phyloP scores from a whole-genome alignment of 2,797 vertebrate species.

The Micrastur ruficollis region DNA sequence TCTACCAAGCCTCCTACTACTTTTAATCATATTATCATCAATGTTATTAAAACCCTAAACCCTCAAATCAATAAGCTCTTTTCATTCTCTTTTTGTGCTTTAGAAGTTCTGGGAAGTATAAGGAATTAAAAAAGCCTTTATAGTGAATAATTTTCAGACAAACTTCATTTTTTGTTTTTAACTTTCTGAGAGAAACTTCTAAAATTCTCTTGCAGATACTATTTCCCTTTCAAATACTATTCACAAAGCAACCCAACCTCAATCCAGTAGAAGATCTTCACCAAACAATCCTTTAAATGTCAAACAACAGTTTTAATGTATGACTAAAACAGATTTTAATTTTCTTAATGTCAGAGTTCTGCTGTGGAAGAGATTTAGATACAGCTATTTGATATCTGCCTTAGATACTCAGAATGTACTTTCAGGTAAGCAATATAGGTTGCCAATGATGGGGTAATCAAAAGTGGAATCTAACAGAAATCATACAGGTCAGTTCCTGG shows the following conservation, averaged over 20 bases:
- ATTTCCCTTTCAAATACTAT: constrained; percentile 23
- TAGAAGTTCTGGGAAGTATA: background rate
- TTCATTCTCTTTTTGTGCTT: background rate
- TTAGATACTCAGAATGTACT: background rate
- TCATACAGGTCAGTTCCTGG: background rate
- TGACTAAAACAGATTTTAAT: constrained; percentile 63
- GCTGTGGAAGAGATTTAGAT: constrained; percentile 31
- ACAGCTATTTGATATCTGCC: constrained; percentile 32
- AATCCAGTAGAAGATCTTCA: constrained; percentile 33
- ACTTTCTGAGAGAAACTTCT: constrained; percentile 37
- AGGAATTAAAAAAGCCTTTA: background rate
- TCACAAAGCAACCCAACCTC: constrained; percentile 37
- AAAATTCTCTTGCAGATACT: constrained; percentile 44
- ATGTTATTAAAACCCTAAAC: background rate
- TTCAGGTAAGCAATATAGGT: background rate
- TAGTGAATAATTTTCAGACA: background rate
- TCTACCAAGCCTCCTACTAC: background rate
- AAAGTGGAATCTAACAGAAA: background rate
- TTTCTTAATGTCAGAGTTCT: constrained; percentile 65
- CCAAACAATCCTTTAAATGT: constrained; percentile 47
- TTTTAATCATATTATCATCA: background rate
- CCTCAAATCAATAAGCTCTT: background rate
- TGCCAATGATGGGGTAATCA: background rate
- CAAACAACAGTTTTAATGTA: constrained; percentile 62
- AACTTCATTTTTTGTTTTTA: background rate